These are phyloP conservation scores for Nephotettix cincticeps DNA, from an alignment of 1,140 invertebrate species.

Conservation along the genomic window DNA sequence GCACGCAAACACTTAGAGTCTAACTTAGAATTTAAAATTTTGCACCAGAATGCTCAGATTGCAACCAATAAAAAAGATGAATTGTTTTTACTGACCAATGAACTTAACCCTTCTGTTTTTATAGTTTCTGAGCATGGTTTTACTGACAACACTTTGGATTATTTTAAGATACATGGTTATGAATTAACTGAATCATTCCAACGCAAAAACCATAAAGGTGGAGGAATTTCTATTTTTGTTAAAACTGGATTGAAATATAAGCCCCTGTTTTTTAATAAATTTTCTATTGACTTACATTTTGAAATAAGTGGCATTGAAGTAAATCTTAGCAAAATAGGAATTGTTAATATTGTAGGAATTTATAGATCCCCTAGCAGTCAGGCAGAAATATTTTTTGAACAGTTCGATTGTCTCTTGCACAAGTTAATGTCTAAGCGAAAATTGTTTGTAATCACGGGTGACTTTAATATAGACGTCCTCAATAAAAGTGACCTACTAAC, in stretches of 20 bases:
- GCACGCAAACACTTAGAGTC: no score
- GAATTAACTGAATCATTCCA: background rate
- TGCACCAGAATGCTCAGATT: conserved; percentile 8
- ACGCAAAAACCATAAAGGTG: background rate
- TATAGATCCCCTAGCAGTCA: background rate
- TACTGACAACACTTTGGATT: background rate
- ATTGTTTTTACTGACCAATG: background rate
- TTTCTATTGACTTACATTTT: background rate
- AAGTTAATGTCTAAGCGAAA: background rate
- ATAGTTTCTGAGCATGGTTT: background rate
- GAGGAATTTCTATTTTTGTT: background rate
- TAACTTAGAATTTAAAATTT: no score
- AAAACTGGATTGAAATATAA: background rate
- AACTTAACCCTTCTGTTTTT: background rate
- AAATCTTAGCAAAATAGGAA: background rate
- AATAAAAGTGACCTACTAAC: background rate
- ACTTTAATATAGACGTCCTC: background rate
- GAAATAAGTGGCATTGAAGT: background rate
- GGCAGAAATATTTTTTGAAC: background rate
- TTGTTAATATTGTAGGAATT: background rate
- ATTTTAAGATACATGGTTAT: background rate
- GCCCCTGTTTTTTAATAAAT: background rate
- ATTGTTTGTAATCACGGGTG: background rate
- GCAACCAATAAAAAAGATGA: conserved; percentile 8
- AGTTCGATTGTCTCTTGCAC: background rate